Evolutionary conservation across 2,113 vertebrate genomes (phyloP).

Genomic region (Bubo blakistoni): DNA sequence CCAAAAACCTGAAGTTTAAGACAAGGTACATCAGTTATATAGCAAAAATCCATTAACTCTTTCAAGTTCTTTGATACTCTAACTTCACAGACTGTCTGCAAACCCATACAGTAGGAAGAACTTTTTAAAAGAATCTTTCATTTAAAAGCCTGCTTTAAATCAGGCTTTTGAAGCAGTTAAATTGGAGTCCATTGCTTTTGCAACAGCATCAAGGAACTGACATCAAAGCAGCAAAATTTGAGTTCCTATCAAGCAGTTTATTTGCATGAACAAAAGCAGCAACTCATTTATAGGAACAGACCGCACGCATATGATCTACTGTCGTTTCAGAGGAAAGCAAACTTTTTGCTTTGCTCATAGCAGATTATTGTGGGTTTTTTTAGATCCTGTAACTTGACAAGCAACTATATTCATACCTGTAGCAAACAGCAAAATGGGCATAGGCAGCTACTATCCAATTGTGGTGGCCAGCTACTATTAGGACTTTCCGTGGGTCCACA

Average conservation of each 20-base stretch:
- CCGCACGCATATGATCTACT: neutral
- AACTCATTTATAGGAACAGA: neutral
- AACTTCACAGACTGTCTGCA: neutral
- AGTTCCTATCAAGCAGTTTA: neutral
- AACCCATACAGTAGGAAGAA: neutral
- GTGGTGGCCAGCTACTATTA: constrained; percentile 95
- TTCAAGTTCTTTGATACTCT: neutral
- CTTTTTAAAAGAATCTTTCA: neutral
- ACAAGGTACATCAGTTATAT: neutral
- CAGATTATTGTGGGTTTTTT: neutral
- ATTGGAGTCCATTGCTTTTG: neutral
- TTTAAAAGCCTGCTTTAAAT: neutral
- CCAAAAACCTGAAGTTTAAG: neutral
- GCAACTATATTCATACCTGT: constrained; percentile 79
- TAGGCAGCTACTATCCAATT: constrained; percentile 99
- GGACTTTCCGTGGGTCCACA: constrained; percentile 92
- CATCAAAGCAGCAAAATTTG: neutral
- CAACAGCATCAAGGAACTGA: neutral
- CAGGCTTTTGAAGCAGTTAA: neutral
- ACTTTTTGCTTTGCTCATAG: neutral
- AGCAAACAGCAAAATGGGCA: constrained; percentile 97
- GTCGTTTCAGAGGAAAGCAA: neutral
- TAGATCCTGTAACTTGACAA: neutral
- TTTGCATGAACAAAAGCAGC: neutral
- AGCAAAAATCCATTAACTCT: neutral